These are phyloP conservation scores for Macrosoma leucophasiata DNA, from an alignment of 2,888 invertebrate genomes.

Conservation along the genomic window DNA sequence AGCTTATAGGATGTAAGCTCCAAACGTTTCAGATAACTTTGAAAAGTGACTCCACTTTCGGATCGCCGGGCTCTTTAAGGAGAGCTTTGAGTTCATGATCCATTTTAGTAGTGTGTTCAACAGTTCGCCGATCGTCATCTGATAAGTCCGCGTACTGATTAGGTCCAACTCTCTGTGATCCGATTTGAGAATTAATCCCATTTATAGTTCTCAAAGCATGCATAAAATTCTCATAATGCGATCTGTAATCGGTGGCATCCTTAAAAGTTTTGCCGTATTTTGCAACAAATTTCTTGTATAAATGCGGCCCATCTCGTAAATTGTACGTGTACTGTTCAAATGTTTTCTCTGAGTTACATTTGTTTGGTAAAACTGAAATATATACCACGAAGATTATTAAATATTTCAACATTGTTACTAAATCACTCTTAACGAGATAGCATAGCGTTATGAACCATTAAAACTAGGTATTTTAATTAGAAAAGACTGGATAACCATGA, in stretches of 20 bases:
- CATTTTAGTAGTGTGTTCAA: conserved; percentile 21
- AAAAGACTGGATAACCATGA: too few relatives aligned
- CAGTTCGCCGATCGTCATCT: conserved; percentile 27
- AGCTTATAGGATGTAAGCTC: too few relatives aligned
- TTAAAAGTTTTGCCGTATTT: conserved; percentile 34
- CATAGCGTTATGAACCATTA: too few relatives aligned
- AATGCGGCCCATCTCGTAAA: conserved; percentile 22
- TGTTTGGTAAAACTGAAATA: too few relatives aligned
- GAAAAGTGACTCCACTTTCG: conserved; percentile 17
- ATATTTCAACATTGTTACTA: too few relatives aligned
- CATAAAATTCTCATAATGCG: conserved; percentile 40
- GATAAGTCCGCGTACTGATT: conserved; percentile 45
- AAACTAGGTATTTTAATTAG: too few relatives aligned
- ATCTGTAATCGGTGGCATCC: conserved; percentile 34
- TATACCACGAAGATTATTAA: too few relatives aligned
- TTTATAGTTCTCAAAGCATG: conserved; percentile 42
- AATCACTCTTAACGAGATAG: too few relatives aligned
- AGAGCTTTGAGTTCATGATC: conserved; percentile 33
- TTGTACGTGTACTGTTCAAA: conserved; percentile 18
- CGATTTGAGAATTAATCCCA: conserved; percentile 33
- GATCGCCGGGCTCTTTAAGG: conserved; percentile 8
- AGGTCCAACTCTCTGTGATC: conserved; percentile 33
- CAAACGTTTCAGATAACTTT: background rate
- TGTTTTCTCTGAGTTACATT: background rate
- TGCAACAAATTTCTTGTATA: conserved; percentile 24